A percentile compares a stretch with the other conserved stretches of the same genome.
These are phyloP conservation scores for Aphyosemion australe DNA, from an alignment of 2,113 vertebrate species.

Conservation along the genomic window DNA sequence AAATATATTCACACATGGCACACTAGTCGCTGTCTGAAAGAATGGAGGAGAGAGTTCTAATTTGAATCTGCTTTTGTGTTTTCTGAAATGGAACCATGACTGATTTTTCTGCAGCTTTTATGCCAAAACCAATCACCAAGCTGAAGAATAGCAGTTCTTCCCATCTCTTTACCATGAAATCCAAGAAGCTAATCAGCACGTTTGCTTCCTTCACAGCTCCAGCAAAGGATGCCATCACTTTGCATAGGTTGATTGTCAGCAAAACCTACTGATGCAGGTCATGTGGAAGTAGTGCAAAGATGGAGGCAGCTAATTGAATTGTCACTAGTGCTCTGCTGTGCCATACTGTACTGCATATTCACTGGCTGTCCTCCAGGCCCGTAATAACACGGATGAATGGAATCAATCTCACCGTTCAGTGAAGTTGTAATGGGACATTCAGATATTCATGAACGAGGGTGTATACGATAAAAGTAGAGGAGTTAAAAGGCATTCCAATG, in stretches of 20 bases:
- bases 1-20: slow-evolving; percentile 30
- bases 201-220: slow-evolving; percentile 22
- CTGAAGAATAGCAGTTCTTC: slow-evolving; percentile 25
- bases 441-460: slow-evolving; percentile 33
- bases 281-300: slow-evolving; percentile 57
- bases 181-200: slow-evolving; percentile 47
- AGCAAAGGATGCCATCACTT: slow-evolving; percentile 62
- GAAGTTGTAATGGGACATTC: slow-evolving; percentile 47
- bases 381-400: slow-evolving; percentile 70
- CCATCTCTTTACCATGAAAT: slow-evolving; percentile 43
- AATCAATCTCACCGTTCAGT: slow-evolving; percentile 55
- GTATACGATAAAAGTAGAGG: slow-evolving; percentile 18
- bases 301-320: slow-evolving; percentile 75
- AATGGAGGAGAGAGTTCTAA: slow-evolving; percentile 24
- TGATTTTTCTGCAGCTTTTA: slow-evolving; percentile 24
- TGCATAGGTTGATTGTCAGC: slow-evolving; percentile 57
- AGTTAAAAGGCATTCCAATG: slow-evolving; percentile 16
- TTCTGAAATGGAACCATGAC: slow-evolving; percentile 38
- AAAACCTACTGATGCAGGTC: slow-evolving; percentile 60
- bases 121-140: slow-evolving; percentile 27
- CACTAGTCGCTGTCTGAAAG: slow-evolving; percentile 11
- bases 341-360: slow-evolving; percentile 42
- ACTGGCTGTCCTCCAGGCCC: slow-evolving; percentile 64
- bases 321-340: slow-evolving; percentile 54
- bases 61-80: slow-evolving; percentile 44